Conservation (phyloP, 2,113 vertebrate species). For the Tiliqua scincoides region DNA sequence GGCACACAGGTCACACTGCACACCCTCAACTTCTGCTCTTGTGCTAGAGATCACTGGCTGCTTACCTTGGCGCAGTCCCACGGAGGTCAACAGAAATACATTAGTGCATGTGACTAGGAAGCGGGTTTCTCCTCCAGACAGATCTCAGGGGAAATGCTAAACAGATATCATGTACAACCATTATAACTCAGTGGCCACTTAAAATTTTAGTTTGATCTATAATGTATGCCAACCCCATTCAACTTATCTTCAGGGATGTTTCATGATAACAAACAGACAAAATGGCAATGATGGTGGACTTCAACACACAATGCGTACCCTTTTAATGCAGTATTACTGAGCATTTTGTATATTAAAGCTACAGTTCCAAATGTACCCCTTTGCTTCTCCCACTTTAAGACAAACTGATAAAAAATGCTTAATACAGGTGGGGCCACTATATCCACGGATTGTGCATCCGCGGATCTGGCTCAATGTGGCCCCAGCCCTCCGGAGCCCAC, state of each 20-base stretch:
- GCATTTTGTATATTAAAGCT: background rate
- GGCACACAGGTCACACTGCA: constrained; percentile 4
- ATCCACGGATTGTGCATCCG: no score
- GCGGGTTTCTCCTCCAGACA: background rate
- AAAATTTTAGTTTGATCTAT: background rate
- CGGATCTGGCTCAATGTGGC: no score
- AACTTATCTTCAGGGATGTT: background rate
- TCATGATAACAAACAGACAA: background rate
- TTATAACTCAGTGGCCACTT: background rate
- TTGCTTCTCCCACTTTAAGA: no score
- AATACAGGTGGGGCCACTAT: no score
- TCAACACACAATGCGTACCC: background rate
- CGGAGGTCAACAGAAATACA: background rate
- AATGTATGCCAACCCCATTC: background rate
- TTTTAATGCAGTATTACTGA: background rate
- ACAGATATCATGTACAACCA: background rate
- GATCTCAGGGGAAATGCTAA: background rate
- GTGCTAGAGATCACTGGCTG: background rate
- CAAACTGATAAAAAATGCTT: background rate
- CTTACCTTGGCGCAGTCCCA: constrained; percentile 5
- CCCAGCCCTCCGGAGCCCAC: no score
- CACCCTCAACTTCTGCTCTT: background rate
- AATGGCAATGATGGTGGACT: background rate
- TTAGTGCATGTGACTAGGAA: background rate
- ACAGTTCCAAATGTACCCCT: background rate